phyloP scores from a whole-genome alignment of 2,113 vertebrate species.

The Turdus rufiventris region DNA sequence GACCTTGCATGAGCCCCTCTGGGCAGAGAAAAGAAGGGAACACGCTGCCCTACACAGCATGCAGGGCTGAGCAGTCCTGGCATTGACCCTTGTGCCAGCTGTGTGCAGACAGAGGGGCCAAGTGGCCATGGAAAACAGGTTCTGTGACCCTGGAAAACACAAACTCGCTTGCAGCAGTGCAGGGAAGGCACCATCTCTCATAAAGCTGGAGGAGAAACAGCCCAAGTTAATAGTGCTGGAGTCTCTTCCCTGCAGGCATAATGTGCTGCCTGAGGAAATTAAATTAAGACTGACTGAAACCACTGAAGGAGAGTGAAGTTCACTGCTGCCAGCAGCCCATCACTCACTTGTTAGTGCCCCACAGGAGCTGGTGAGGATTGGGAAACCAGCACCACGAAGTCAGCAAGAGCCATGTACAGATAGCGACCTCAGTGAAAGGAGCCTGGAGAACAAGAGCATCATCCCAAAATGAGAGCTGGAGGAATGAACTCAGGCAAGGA shows the following conservation, averaged over 20 bases:
- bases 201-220: not conserved
- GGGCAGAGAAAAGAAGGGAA: not conserved
- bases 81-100: not conserved
- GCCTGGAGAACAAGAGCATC: not conserved
- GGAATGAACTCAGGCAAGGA: not conserved
- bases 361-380: not conserved
- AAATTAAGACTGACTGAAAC: not conserved
- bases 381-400: not conserved
- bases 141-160: not conserved
- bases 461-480: not conserved
- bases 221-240: not conserved
- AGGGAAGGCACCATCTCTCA: not conserved
- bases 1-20: not conserved
- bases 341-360: not conserved
- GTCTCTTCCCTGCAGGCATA: not conserved
- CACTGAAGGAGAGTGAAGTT: not conserved
- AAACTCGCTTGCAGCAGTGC: not conserved
- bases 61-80: not conserved
- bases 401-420: not conserved
- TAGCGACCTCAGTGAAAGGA: rapidly evolving
- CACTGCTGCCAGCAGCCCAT: not conserved
- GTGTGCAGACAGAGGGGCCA: rapidly evolving
- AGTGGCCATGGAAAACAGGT: rapidly evolving
- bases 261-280: not conserved
- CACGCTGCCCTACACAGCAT: rapidly evolving